Evolutionary conservation across 1,140 invertebrate species (phyloP), one percentile per base, ranked within the genome.

Genomic region (Drosophila ananassae): DNA sequence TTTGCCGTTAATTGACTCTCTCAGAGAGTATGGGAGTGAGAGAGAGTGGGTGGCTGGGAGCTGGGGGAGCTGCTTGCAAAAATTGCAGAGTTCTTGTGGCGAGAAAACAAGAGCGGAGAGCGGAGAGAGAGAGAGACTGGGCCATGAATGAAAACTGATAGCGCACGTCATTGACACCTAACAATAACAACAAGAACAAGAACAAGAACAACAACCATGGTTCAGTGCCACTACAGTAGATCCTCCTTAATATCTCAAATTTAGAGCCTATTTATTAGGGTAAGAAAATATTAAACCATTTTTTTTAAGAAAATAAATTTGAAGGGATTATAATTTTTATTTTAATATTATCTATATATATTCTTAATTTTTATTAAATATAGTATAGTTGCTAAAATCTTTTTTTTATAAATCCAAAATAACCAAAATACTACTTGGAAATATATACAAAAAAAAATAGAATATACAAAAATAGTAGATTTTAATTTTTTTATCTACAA

Each of bases 121-220:
- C 2, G 2, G 12, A 37, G 3, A 37, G 10, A 12, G 9, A 3
- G 7, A 37, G 68, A 61, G 63, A 48, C 66, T 64, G 66, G 34
- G 55, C 50, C 74, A 79, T 89, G 83, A 89, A 89, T 87, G 83
- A 81, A 87, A 87, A 79, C 83, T 82, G 83, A 83, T 83, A 87
- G 83, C 83, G 76, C 83, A 87, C 83, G 83, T 87, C 83, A 87
- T 87, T 87, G 83, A 87, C 82, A 87, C 82, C 83, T 87, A 67
- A 63, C 72, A 30, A 60, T 55, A 41, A 61, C 71, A 48, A 25
- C 51, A 52, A 48, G 53, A 55, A 60, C 56, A 41, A 41, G 3
- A 67, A 63, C 72, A 25, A 60, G 44, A 41, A 58, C 71, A 52
- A 48, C 61, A 52, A 61, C 53, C 34, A 47, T 10, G 32, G 56